Base-by-base conservation (phyloP, 2,888 invertebrate genomes). In the Sarcophaga rosellei region DNA sequence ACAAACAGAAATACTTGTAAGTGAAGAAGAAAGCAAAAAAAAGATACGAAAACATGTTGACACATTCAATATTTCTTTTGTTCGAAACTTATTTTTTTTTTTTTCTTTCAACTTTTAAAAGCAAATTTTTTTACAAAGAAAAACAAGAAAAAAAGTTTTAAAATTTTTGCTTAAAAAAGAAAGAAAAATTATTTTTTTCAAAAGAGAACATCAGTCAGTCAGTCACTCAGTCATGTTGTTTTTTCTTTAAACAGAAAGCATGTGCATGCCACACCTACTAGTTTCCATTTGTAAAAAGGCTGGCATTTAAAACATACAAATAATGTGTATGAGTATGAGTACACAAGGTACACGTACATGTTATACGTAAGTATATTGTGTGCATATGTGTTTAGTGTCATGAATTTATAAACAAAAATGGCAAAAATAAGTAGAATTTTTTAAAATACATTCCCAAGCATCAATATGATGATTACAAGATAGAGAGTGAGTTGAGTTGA, bases 221-320 rank as follows among this genome's bases (percentile, higher is more conserved):
- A 35, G 44, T 4, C 69, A 69, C 11, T 57, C 21, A 20, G n/a
- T 23, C 35, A 69, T 23, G 62, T 53, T 81, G 6, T 0, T 35
- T 35, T 35, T 35, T 35, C 17, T 23, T n/a, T 45, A 72, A 72
- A 73, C 21, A 77, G 61, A 74, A 74, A 45, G 53, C 61, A 66
- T 78, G 62, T 78, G 73, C 10, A 6, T 57, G 73, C 53, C 73
- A 83, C 73, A 62, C 73, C 68, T 83, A 73, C 72, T 35, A 35
- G 35, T 35, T 35, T 35, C 35, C 10, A 35, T 35, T 35, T 35
- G 35, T 3, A 6, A 65, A 35, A 35, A 35, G 10, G 35, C 35
- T 3, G 25, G 35, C 35, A 35, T 35, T 35, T 35, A 35, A 35
- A 35, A 35, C 35, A 35, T 35, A 35, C 35, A 35, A 35, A 35